These are phyloP conservation scores for Petromus typicus DNA, from an alignment of 2,113 vertebrate species.

Conservation along the genomic window DNA sequence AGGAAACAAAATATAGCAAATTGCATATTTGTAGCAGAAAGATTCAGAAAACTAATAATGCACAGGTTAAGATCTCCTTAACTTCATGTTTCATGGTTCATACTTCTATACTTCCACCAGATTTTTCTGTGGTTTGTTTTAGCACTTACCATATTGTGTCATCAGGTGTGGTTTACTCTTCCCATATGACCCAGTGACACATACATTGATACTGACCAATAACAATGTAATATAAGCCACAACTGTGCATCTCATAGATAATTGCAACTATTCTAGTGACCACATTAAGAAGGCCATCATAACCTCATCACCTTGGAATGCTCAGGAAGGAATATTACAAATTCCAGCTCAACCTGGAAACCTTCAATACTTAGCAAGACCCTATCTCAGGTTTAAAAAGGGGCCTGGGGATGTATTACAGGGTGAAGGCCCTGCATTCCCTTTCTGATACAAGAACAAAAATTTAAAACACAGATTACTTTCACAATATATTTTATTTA, in stretches of 20 bases:
- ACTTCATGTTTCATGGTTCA: background rate
- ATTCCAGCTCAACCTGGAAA: background rate
- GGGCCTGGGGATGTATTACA: background rate
- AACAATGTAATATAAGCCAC: background rate
- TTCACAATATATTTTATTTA: constrained; percentile 25
- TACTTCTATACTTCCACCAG: background rate
- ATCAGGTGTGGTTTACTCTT: background rate
- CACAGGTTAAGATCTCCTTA: background rate
- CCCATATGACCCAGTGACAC: background rate
- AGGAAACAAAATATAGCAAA: background rate
- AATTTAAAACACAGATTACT: background rate
- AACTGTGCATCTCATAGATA: background rate
- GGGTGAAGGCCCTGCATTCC: background rate
- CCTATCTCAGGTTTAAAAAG: background rate
- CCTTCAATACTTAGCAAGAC: background rate
- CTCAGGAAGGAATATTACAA: background rate
- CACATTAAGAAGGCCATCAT: background rate
- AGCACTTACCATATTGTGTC: background rate
- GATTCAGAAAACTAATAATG: background rate
- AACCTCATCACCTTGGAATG: background rate
- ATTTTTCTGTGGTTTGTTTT: background rate
- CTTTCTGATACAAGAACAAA: background rate
- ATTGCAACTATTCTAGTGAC: background rate
- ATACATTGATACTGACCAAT: background rate
- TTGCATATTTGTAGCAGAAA: background rate